Evolutionary conservation across 2,888 invertebrate genomes (phyloP), one percentile per base, ranked within the genome.

Genomic region (Cabera pusaria): DNA sequence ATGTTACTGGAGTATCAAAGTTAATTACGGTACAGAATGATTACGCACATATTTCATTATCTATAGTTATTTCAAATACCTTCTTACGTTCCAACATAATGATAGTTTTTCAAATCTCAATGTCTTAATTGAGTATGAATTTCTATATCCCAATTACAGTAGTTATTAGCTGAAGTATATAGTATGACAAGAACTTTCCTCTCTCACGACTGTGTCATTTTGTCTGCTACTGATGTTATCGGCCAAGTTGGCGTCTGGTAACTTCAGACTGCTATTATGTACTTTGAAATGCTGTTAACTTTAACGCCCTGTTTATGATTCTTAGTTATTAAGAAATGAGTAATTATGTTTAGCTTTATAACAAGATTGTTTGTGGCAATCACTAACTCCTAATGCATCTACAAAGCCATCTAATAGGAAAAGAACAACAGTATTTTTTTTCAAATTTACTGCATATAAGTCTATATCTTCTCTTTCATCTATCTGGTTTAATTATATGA

Each of bases 121-220:
- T n/a, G 5, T n/a, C 7, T 19, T 21, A 14, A 21, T 41, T 25
- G 31, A 23, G 29, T 17, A 12, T 40, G 8, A 34, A 29, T 25
- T 34, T 24, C 26, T 21, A 38, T 14, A 36, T 37, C 6, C 24
- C 6, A 36, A 9, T 33, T 33, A 26, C 38, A 21, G 21, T 1
- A 6, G n/a, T 17, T 12, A 35, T 31, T 25, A 31, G 11, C 24
- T 2, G n/a, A 32, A 20, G 38, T 35, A 56, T 45, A 27, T 24
- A 46, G 46, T 59, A 62, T 59, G 64, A 71, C 73, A 72, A 69
- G 66, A 60, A 69, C 73, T 78, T 78, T 78, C 75, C 65, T 76
- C 73, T 78, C 77, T 73, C 75, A 79, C 73, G 72, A 67, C 51
- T 64, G 47, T 59, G 59, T 66, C 24, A 34, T 50, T 59, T 51